Evolutionary conservation across 2,797 vertebrate species (phyloP).

Genomic region (Acanthopagrus latus): DNA sequence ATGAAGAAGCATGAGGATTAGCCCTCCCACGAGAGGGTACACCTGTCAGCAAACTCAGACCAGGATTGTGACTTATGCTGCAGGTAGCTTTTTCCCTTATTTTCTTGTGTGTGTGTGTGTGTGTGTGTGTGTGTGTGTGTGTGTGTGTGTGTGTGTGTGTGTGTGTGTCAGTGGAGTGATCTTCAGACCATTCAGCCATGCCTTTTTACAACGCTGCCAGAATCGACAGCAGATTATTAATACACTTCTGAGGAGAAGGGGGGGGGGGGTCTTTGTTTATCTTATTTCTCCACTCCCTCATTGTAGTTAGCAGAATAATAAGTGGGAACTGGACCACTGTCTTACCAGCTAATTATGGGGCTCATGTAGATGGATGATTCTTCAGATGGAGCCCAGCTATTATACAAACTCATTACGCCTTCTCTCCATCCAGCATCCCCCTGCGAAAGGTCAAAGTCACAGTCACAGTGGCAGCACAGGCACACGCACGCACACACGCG

Average conservation of each 20-base stretch:
- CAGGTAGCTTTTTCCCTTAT: conserved; percentile 61
- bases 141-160: not conserved
- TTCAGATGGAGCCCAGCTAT: conserved; percentile 79
- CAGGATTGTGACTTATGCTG: conserved; percentile 71
- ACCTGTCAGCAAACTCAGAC: conserved; percentile 77
- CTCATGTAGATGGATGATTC: conserved; percentile 83
- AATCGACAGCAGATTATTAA: conserved; percentile 75
- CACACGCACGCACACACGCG: conserved; percentile 28
- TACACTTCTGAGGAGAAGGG: conserved; percentile 53
- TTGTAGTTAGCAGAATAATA: conserved; percentile 78
- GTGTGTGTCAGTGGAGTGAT: conserved; percentile 62
- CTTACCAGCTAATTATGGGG: conserved; percentile 81
- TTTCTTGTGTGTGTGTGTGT: conserved; percentile 52
- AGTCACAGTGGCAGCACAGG: conserved; percentile 65
- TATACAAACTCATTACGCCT: conserved; percentile 84
- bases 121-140: no score
- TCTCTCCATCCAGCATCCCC: conserved; percentile 72
- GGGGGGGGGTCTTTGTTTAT: conserved; percentile 72
- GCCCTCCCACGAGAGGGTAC: conserved; percentile 66
- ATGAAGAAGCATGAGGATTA: conserved; percentile 70
- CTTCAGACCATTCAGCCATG: conserved; percentile 63
- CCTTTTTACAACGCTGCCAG: conserved; percentile 51
- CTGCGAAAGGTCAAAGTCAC: conserved; percentile 81
- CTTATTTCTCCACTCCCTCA: conserved; percentile 68
- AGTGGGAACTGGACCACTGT: conserved; percentile 75